Conservation (phyloP, 1,140 invertebrate genomes). For the Calephelis virginiensis region DNA sequence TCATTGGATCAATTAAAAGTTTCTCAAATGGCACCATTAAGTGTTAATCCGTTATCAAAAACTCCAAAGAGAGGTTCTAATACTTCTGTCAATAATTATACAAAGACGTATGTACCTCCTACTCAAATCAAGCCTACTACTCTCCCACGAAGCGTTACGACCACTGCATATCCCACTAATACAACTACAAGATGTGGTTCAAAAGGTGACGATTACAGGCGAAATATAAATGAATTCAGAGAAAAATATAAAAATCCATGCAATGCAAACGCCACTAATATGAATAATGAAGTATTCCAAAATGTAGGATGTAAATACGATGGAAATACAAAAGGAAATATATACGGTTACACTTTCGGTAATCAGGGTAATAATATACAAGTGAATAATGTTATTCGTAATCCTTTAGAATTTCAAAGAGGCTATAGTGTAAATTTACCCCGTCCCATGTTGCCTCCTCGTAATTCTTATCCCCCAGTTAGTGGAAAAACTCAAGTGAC, state of each 20-base stretch:
- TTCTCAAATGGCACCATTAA: constrained; percentile 65
- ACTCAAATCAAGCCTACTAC: constrained; percentile 72
- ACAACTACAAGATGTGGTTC: constrained; percentile 62
- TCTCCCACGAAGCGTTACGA: constrained; percentile 71
- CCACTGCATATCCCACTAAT: constrained; percentile 64
- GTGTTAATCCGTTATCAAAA: constrained; percentile 55
- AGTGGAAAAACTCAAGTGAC: constrained; percentile 75
- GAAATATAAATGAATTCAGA: constrained; percentile 81
- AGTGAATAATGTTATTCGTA: constrained; percentile 73
- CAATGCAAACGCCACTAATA: constrained; percentile 52
- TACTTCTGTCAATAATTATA: constrained; percentile 59
- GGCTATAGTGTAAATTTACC: constrained; percentile 77
- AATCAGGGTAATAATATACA: constrained; percentile 73
- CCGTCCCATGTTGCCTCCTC: constrained; percentile 78
- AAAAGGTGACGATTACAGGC: constrained; percentile 75
- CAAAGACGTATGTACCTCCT: constrained; percentile 51
- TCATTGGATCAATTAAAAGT: constrained; percentile 86
- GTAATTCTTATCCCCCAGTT: constrained; percentile 81
- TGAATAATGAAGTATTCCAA: constrained; percentile 70
- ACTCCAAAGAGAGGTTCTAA: constrained; percentile 60
- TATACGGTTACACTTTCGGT: constrained; percentile 74
- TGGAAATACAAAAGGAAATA: constrained; percentile 56
- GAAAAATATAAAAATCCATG: constrained; percentile 80
- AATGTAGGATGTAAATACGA: constrained; percentile 69
- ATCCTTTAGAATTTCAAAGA: constrained; percentile 79